Conservation (phyloP, 2,113 vertebrate species). For the Phylloscopus trochiloides region DNA sequence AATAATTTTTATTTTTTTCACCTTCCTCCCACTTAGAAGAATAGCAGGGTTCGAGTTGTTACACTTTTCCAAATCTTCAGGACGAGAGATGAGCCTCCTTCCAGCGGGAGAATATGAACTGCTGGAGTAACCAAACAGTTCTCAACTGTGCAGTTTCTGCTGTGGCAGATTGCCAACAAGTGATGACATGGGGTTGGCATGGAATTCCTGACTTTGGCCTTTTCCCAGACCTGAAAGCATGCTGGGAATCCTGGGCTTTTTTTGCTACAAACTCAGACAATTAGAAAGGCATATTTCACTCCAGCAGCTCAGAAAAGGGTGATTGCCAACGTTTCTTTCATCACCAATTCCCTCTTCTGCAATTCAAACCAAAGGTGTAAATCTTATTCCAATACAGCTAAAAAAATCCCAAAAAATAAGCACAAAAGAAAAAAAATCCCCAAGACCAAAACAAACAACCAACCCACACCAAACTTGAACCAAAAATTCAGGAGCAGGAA, state of each 20-base stretch:
- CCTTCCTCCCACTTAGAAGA: fast-evolving
- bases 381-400: background rate
- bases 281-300: background rate
- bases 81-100: background rate
- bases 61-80: background rate
- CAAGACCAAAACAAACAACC: too few relatives aligned
- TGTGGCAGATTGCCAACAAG: background rate
- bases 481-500: background rate
- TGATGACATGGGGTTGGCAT: background rate
- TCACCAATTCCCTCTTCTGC: background rate
- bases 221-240: background rate
- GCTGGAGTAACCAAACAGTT: background rate
- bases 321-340: background rate
- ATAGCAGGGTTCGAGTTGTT: background rate
- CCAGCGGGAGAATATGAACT: background rate
- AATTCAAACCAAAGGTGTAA: background rate
- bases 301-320: background rate
- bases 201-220: background rate
- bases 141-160: background rate
- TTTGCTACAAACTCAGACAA: background rate
- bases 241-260: background rate
- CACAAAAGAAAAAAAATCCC: too few relatives aligned
- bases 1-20: background rate
- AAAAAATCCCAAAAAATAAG: background rate
- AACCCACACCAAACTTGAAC: background rate